phyloP scores from a whole-genome alignment of 2,113 vertebrate genomes.

The Corapipo altera region DNA sequence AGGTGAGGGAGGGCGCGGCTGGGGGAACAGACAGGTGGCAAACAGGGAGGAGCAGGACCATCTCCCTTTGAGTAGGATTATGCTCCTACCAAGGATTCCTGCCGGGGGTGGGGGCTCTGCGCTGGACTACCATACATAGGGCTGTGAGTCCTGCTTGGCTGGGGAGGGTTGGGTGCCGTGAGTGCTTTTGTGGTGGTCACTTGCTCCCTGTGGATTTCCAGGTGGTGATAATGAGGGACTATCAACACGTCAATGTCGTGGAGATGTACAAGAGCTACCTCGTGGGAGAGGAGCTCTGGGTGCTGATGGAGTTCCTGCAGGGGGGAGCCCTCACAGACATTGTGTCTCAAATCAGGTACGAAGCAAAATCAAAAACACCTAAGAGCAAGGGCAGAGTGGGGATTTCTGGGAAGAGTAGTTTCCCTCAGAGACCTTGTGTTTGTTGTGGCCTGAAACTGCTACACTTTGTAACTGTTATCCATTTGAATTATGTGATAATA shows the following conservation, averaged over 20 bases:
- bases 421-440: neutral
- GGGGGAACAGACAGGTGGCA: fast-evolving
- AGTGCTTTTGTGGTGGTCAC: neutral
- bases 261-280: conserved; percentile 99
- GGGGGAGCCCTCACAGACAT: conserved; percentile 98
- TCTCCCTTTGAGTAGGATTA: neutral
- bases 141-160: neutral
- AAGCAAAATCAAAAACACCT: neutral
- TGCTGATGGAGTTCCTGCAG: conserved; percentile 98
- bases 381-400: neutral
- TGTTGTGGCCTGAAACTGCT: neutral
- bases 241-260: conserved; percentile 94
- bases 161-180: neutral
- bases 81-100: neutral
- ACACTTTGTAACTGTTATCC: neutral
- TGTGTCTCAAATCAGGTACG: conserved; percentile 94
- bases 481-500: neutral
- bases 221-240: conserved; percentile 99
- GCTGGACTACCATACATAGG: fast-evolving
- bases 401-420: neutral
- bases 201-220: conserved; percentile 53
- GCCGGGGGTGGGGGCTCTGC: neutral
- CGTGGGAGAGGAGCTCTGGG: conserved; percentile 98
- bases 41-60: neutral
- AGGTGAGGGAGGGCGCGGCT: conserved; percentile 72